Conservation (phyloP, 1,140 invertebrate species). For the Drosophila insularis region DNA sequence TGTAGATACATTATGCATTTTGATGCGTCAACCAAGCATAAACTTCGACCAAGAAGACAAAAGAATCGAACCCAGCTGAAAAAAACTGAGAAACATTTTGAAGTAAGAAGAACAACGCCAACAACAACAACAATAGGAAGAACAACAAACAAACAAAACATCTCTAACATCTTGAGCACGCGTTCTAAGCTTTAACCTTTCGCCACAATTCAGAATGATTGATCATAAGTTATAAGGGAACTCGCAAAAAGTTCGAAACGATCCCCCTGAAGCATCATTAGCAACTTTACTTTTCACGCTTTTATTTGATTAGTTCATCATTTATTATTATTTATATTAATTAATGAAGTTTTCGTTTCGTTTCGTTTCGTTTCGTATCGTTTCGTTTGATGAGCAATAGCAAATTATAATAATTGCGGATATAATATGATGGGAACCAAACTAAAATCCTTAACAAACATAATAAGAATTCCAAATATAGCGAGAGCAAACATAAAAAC, state of each 20-base stretch:
- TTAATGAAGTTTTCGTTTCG: conserved; percentile 53
- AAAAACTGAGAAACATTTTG: not conserved
- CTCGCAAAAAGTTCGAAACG: not conserved
- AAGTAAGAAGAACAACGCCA: not conserved
- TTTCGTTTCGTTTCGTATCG: conserved; percentile 20
- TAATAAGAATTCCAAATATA: conserved; percentile 42
- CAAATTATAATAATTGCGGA: conserved; percentile 75
- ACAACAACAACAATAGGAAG: not conserved
- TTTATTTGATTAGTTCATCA: conserved; percentile 77
- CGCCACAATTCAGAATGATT: conserved; percentile 24
- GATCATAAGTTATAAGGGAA: conserved; percentile 17
- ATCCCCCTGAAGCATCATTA: conserved; percentile 40
- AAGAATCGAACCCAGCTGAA: not conserved
- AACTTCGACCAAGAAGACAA: conserved; percentile 33
- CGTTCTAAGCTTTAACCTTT: conserved; percentile 24
- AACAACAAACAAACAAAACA: not conserved
- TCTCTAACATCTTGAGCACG: conserved; percentile 9
- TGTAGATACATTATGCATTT: conserved; percentile 61
- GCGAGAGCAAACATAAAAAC: conserved; percentile 26
- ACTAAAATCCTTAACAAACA: conserved; percentile 4
- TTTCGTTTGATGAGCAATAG: conserved; percentile 35
- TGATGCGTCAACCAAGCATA: conserved; percentile 58
- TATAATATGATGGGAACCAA: conserved; percentile 29
- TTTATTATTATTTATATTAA: conserved; percentile 76
- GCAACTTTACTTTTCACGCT: conserved; percentile 71